Evolutionary conservation across 2,113 vertebrate genomes (phyloP).

Genomic region (Marmota monax): DNA sequence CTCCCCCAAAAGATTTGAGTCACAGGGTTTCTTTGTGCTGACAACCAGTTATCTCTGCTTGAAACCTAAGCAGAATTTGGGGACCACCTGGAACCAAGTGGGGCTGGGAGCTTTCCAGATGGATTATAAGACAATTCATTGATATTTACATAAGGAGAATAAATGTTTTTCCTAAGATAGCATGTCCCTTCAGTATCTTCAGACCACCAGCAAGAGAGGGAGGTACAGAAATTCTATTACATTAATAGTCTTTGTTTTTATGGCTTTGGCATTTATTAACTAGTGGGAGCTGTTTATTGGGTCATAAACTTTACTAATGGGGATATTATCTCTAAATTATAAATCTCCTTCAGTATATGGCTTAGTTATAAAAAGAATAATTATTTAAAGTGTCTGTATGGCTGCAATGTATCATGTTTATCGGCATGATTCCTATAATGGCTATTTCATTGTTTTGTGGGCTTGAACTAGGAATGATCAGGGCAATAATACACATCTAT

Average conservation of each 20-base stretch:
- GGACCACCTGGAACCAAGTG: constrained; percentile 85
- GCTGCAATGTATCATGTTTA: constrained; percentile 87
- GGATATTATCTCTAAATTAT: constrained; percentile 89
- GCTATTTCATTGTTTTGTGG: constrained; percentile 87
- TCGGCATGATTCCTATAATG: constrained; percentile 86
- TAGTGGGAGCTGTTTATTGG: constrained; percentile 89
- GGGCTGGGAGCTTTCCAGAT: constrained; percentile 83
- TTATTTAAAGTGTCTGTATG: constrained; percentile 84
- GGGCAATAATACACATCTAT: constrained; percentile 66
- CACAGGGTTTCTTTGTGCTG: constrained; percentile 74
- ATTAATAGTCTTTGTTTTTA: constrained; percentile 88
- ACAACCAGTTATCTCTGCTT: constrained; percentile 77
- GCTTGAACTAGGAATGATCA: constrained; percentile 78
- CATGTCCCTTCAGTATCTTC: constrained; percentile 84
- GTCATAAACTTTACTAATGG: constrained; percentile 90
- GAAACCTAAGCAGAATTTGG: constrained; percentile 84
- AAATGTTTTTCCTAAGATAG: constrained; percentile 85
- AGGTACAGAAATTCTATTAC: constrained; percentile 85
- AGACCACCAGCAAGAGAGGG: constrained; percentile 88
- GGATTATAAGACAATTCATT: constrained; percentile 85
- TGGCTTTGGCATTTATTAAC: constrained; percentile 88
- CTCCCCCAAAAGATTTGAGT: constrained; percentile 52
- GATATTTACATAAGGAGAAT: constrained; percentile 87
- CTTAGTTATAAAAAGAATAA: constrained; percentile 86
- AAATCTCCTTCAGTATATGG: constrained; percentile 83